Evolutionary conservation across 2,888 invertebrate species (phyloP).

Genomic region (Dione vanillae): DNA sequence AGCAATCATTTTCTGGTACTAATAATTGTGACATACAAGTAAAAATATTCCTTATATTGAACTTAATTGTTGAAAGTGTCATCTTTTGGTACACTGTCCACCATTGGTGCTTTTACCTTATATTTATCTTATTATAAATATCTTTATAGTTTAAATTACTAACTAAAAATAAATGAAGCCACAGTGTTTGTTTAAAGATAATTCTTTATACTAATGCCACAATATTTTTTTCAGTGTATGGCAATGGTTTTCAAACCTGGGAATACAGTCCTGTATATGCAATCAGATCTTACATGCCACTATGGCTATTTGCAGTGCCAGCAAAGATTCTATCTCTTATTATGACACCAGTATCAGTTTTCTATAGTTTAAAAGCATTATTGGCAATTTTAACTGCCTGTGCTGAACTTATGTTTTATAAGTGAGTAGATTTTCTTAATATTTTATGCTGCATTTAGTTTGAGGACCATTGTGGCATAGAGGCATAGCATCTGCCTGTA

Average conservation of each 20-base stretch:
- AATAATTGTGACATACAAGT: too few species aligned
- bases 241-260: slow-evolving; percentile 99
- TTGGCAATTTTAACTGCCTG: slow-evolving; percentile 92
- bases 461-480: too few species aligned
- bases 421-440: slow-evolving; percentile 84
- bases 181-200: background rate
- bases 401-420: slow-evolving; percentile 96
- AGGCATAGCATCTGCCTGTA: too few species aligned
- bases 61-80: too few species aligned
- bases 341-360: slow-evolving; percentile 92
- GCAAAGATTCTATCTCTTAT: slow-evolving; percentile 91
- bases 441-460: too few species aligned
- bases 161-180: too few species aligned
- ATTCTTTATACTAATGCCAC: background rate
- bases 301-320: slow-evolving; percentile 95
- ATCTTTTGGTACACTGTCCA: too few species aligned
- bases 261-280: slow-evolving; percentile 98
- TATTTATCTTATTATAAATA: too few species aligned
- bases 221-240: slow-evolving; percentile 88
- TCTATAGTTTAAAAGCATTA: slow-evolving; percentile 93
- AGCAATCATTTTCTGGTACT: too few species aligned
- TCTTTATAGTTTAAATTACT: too few species aligned
- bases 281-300: slow-evolving; percentile 96
- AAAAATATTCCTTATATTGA: too few species aligned
- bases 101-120: too few species aligned